Base-by-base conservation (phyloP, 2,797 vertebrate genomes). In the Xyrichtys novacula region DNA sequence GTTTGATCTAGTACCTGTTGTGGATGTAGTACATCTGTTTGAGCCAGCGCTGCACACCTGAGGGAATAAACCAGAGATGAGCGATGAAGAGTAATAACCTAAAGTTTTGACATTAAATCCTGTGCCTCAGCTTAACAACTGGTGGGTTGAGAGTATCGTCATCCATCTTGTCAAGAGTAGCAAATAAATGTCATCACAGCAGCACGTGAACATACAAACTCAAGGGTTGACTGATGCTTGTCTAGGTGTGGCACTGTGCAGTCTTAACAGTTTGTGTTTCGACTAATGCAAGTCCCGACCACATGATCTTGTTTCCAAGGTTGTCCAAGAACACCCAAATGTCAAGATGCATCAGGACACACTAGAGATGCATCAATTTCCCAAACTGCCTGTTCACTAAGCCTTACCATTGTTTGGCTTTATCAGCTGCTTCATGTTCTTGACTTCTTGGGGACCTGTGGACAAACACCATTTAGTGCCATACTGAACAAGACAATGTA, bases 181-280 rank as follows among this genome's bases (percentile, higher is more conserved):
- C 98, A 99, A 99, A 97, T 96, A 93, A 38, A 2, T 1, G 88
- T 98, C 97, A 98, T 98, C 97, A 98, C 60, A 60, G 88, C 65
- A 91, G 93, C 96, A 96, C 93, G 49, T 25, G 1, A 1, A 5
- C 2, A 1, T 12, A 6, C 3, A 49, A 8, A 2, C n/a, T 10
- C 15, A 39, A 2, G 31, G 34, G 3, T 8, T 26, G 66, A 65
- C 17, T 22, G 15, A 63, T 74, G 72, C 61, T 59, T 73, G 70
- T 56, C 44, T 68, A 31, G 28, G 65, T 14, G 48, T 57, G 3
- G 2, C 17, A 7, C 3, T 38, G 52, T 16, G 0, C 7, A 38
- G 20, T 23, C n/a, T 10, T 7, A 26, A 46, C 20, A 16, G 23
- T 40, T 19, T 9, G 7, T n/a, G 38, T n/a, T 17, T 6, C 17